Conservation (phyloP, 2,113 vertebrate species). For the Brachyistius frenatus region DNA sequence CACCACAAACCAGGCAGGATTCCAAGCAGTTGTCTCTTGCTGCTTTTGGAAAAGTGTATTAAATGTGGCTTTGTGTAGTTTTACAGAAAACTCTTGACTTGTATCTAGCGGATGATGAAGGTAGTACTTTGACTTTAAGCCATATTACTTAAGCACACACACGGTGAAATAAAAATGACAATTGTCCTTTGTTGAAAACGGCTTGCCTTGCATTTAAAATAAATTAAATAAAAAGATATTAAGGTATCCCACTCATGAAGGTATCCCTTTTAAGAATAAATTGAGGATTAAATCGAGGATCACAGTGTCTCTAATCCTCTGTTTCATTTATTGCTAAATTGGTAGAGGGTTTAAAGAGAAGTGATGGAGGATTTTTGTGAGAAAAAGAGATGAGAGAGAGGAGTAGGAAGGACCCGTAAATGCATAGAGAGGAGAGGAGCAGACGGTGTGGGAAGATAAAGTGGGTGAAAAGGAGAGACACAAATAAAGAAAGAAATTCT, state of each 20-base stretch:
- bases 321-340: constrained; percentile 34
- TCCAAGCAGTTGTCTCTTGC: constrained; percentile 20
- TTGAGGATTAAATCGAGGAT: constrained; percentile 45
- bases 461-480: constrained; percentile 2
- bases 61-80: constrained; percentile 21
- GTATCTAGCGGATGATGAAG: constrained; percentile 6
- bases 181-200: neutral
- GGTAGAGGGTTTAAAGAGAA: constrained; percentile 21
- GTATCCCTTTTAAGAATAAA: constrained; percentile 40
- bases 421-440: neutral
- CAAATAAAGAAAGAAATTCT: constrained; percentile 1
- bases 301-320: constrained; percentile 40
- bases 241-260: constrained; percentile 6
- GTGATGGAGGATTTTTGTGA: constrained; percentile 28
- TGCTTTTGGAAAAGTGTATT: neutral
- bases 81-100: constrained; percentile 18
- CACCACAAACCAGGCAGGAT: constrained; percentile 26
- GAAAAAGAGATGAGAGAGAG: neutral
- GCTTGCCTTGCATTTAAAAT: too few species aligned
- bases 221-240: neutral
- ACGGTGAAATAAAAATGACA: neutral
- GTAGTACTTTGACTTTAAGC: constrained; percentile 12
- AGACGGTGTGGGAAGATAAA: neutral
- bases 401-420: neutral
- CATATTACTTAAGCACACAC: constrained; percentile 3